These are phyloP conservation scores for Ctenodactylus gundi DNA, from an alignment of 2,113 vertebrate genomes.

Conservation along the genomic window DNA sequence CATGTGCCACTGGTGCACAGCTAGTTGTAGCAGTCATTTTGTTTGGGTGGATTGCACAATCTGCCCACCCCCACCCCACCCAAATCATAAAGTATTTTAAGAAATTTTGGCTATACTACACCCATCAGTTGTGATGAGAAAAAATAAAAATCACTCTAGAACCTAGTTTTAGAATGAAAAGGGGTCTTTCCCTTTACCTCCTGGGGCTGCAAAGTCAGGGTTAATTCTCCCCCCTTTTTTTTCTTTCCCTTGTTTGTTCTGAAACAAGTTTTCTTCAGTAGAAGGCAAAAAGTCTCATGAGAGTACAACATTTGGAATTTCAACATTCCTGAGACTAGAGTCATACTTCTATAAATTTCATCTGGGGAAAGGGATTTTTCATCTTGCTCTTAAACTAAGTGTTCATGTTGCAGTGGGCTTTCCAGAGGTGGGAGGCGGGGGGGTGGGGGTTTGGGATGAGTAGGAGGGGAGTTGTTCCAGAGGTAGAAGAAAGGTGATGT, in stretches of 20 bases:
- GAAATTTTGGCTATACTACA: not conserved
- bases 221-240: not conserved
- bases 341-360: conserved; percentile 68
- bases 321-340: conserved; percentile 50
- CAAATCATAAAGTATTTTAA: not conserved
- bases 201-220: not conserved
- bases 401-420: not conserved
- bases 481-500: not conserved
- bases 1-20: not conserved
- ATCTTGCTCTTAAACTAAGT: conserved; percentile 19
- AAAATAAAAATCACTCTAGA: not conserved
- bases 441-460: too few species aligned
- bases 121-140: not conserved
- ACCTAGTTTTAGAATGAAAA: not conserved
- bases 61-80: not conserved
- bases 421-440: not conserved
- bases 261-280: conserved; percentile 43
- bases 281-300: not conserved
- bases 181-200: not conserved
- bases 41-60: not conserved
- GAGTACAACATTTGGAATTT: conserved; percentile 29
- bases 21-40: not conserved
- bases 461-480: not conserved
- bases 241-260: not conserved
- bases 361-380: conserved; percentile 41